Conservation (phyloP, 1,140 invertebrate species). For the Neodiprion fabricii region DNA sequence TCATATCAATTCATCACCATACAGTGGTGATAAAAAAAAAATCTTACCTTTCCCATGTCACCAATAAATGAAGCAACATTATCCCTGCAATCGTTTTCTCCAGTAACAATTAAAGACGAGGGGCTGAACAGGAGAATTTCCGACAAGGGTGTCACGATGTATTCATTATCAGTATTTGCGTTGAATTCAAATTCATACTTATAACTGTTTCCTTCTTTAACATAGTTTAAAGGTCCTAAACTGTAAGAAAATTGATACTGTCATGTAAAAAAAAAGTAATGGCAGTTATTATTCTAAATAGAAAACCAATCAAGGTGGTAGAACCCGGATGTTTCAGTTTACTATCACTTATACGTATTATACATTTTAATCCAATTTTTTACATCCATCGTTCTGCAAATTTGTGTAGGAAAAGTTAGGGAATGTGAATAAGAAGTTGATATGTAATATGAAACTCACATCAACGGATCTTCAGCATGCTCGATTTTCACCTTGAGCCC, state of each 20-base stretch:
- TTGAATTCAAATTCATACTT: conserved; percentile 64
- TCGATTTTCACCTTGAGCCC: conserved; percentile 48
- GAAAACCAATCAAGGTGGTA: not conserved
- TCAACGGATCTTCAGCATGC: conserved; percentile 31
- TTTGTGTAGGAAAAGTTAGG: not conserved
- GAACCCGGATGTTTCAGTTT: too few relatives aligned
- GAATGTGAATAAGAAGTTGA: too few relatives aligned
- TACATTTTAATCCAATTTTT: too few relatives aligned
- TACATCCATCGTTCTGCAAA: not conserved
- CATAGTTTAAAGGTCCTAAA: conserved; percentile 52
- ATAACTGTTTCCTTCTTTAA: conserved; percentile 43
- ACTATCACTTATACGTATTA: too few relatives aligned
- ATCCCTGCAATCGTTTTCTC: conserved; percentile 76
- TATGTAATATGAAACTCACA: conserved; percentile 34
- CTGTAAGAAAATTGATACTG: conserved; percentile 29
- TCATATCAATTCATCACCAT: too few relatives aligned
- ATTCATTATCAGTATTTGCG: conserved; percentile 64
- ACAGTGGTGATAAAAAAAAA: too few relatives aligned
- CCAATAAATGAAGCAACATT: conserved; percentile 61
- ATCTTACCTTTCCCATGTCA: conserved; percentile 59
- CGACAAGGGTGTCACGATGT: conserved; percentile 69
- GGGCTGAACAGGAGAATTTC: conserved; percentile 78
- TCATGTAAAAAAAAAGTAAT: conserved; percentile 10
- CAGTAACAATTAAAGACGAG: conserved; percentile 65
- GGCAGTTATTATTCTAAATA: not conserved